Evolutionary conservation across 2,888 invertebrate genomes (phyloP).

Genomic region (Copidosoma aretas): DNA sequence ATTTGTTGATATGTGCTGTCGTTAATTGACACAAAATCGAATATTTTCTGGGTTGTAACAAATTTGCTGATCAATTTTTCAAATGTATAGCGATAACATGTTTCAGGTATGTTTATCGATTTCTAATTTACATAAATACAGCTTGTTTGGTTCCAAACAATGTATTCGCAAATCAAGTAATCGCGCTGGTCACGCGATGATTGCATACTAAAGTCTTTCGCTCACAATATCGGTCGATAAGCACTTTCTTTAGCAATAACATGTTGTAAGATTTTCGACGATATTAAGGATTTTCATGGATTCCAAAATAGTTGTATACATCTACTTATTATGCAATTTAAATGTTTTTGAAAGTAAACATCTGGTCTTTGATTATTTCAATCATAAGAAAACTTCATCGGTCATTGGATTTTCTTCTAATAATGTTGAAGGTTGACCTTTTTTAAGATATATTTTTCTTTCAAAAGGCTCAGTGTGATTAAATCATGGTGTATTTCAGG

Average conservation of each 20-base stretch:
- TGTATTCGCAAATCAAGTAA: too few relatives aligned
- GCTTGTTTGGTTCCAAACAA: too few relatives aligned
- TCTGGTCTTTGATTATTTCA: slow-evolving; percentile 29
- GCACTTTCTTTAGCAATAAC: not conserved
- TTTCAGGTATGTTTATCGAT: too few relatives aligned
- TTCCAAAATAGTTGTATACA: not conserved
- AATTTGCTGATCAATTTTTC: too few relatives aligned
- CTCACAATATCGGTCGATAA: not conserved
- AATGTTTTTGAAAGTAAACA: slow-evolving; percentile 10
- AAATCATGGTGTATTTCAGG: not conserved
- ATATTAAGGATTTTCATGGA: not conserved
- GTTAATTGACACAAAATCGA: too few relatives aligned
- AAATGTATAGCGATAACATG: too few relatives aligned
- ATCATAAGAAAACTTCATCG: slow-evolving; percentile 19
- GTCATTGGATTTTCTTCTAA: slow-evolving; percentile 32
- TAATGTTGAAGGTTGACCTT: slow-evolving; percentile 16
- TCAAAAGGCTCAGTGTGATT: slow-evolving; percentile 26
- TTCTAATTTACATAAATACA: too few relatives aligned
- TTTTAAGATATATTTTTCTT: too few relatives aligned
- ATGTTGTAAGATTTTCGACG: not conserved
- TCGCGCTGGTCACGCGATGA: not conserved
- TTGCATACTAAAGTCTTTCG: not conserved
- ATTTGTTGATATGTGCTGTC: too few relatives aligned
- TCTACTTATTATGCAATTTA: not conserved
- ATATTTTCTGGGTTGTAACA: too few relatives aligned